These are phyloP conservation scores for Tautogolabrus adspersus DNA, from an alignment of 2,113 vertebrate species.

Conservation along the genomic window DNA sequence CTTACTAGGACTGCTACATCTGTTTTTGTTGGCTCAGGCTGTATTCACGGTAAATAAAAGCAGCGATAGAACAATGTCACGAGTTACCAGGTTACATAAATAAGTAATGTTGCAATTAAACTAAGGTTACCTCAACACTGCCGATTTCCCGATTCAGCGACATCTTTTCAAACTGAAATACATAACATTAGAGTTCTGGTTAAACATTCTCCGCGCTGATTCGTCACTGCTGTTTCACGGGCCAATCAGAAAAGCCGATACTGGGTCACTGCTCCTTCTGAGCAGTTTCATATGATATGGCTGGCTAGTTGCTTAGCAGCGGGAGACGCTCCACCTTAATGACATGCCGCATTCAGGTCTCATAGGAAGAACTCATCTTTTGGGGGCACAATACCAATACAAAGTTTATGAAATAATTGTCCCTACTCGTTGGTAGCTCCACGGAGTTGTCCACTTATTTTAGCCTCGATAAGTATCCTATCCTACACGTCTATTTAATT, in stretches of 20 bases:
- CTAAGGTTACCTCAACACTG: slow-evolving; percentile 69
- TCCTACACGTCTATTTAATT: not conserved
- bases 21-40: not conserved
- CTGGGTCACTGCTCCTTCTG: not conserved
- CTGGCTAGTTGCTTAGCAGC: slow-evolving; percentile 75
- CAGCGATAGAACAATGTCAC: no score
- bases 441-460: not conserved
- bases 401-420: not conserved
- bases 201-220: slow-evolving; percentile 67
- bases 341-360: not conserved
- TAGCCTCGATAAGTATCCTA: accelerated
- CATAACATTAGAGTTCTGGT: slow-evolving; percentile 12
- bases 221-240: not conserved
- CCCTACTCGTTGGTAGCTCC: no score
- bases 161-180: slow-evolving; percentile 76
- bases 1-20: not conserved
- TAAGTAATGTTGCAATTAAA: not conserved
- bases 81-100: not conserved
- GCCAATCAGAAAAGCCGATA: slow-evolving; percentile 70
- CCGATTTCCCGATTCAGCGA: slow-evolving; percentile 77
- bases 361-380: not conserved
- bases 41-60: not conserved
- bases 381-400: not conserved
- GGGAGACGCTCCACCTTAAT: slow-evolving; percentile 37
- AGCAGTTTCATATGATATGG: not conserved